Percentiles rank a stretch among this genome's conserved stretches.
Conservation (phyloP, 2,113 vertebrate genomes). For the Saguinus midas region DNA sequence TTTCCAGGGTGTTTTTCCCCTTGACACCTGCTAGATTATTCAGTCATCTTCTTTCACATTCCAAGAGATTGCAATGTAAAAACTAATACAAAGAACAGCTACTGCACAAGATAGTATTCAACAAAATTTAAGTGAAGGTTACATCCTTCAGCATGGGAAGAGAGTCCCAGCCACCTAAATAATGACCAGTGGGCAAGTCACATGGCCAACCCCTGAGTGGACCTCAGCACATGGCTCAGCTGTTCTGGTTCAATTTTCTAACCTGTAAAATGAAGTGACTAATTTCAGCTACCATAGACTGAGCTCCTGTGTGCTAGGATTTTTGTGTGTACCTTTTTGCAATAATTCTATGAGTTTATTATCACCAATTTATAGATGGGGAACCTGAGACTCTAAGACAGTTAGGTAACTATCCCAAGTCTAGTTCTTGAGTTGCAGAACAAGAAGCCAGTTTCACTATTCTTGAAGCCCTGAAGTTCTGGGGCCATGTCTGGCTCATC, state of each 20-base stretch:
- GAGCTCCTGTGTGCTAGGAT: background rate
- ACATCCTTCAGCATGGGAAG: background rate
- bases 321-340: background rate
- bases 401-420: background rate
- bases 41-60: background rate
- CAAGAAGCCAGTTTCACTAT: background rate
- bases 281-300: background rate
- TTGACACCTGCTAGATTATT: background rate
- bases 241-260: background rate
- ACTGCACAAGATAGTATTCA: background rate
- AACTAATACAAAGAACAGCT: background rate
- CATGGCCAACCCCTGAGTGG: background rate
- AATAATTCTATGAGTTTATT: background rate
- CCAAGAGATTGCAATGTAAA: background rate
- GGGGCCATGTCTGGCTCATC: accelerated
- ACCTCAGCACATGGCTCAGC: background rate
- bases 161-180: background rate
- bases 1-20: background rate
- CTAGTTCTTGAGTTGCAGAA: background rate
- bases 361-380: background rate
- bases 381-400: background rate
- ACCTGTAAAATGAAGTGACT: background rate
- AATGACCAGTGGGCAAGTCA: background rate
- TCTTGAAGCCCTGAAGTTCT: background rate
- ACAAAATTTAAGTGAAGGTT: background rate